Evolutionary conservation across 2,888 invertebrate species (phyloP), one percentile per base, ranked within the genome.

Genomic region (Thecocarcelia acutangulata): DNA sequence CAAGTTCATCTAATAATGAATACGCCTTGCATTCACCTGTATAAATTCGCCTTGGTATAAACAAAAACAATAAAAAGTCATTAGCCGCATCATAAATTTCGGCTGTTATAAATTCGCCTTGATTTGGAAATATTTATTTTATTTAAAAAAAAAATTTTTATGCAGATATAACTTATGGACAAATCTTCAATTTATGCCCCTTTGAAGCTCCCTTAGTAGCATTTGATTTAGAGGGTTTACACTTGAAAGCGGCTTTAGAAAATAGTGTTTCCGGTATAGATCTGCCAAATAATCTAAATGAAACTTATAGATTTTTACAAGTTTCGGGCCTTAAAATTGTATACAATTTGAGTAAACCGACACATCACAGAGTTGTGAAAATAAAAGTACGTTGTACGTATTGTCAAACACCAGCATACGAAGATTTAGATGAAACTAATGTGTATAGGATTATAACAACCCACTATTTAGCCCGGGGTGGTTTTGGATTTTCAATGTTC

Each of bases 381-480:
- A 90, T 92, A 0, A 86, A 90, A 5, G 91, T 93, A 1, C 92
- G 93, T 8, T 95, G 95, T 87, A 90, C 92, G 5, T 90, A 92
- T 12, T 96, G 95, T 89, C 89, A 88, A 9, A 89, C 93, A 46
- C 95, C 95, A 12, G 87, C 86, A 11, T 95, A 93, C 89, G 89
- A 91, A 82, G 92, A 93, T 0, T 89, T 96, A 11, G 90, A 93
- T 54, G 84, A 87, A 0, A 88, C 92, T 63, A 90, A 91, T 84
- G 91, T 90, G 52, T 96, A 96, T 90, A 90, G 92, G 17, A 89
- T 96, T 1, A 89, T 93, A 28, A 88, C 93, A 5, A 92, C 93
- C 56, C 91, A 91, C 81, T 95, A 93, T 87, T 89, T 95, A 79
- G 92, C 92, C 1, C 91, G 91, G 48, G 95, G 95, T 13, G 95